Evolutionary conservation across 2,797 vertebrate species (phyloP), one percentile per base, ranked within the genome.

Genomic region (Acanthornis magna): DNA sequence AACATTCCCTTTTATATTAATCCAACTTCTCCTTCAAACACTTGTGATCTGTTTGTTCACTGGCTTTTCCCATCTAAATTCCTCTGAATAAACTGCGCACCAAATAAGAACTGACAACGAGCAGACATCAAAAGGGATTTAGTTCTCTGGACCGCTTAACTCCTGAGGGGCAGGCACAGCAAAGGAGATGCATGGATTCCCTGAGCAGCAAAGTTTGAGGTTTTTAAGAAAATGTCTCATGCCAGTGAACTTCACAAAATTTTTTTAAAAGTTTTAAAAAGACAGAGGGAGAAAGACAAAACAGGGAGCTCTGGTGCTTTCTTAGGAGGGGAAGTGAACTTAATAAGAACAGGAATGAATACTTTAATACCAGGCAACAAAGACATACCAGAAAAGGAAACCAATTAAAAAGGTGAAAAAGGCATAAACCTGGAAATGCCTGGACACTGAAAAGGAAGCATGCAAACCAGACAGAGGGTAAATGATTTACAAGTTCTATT

Each of bases 41-140:
- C 48, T 75, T 75, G 36, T 76, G 89, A 86, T 88, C 51, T 0
- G 0, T 85, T 94, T 78, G 43, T 81, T 76, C 51, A 61, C 29
- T 54, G 36, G 34, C 40, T 87, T 96, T 92, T 86, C 58, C 72
- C 70, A 60, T 51, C 77, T 94, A 89, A 92, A 94, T 91, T 94
- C 91, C 70, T 93, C 73, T 76, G 81, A 96, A 85, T 83, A 89
- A 91, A 67, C 61, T 83, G 53, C 21, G 48, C 32, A 67, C 74
- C 87, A 96, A 94, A 93, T 84, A 88, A 88, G 89, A 96, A 85
- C 73, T 93, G 92, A 96, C 95, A 94, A 77, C 0, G 2, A 85
- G 75, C 70, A 85, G 87, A 91, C 76, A 88, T 93, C 93, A 95
- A 90, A 96, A 85, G 78, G 54, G 38, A 73, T 86, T 87, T 85